Conservation (phyloP, 23 tunicate species). For the Halocynthia roretzi region DNA sequence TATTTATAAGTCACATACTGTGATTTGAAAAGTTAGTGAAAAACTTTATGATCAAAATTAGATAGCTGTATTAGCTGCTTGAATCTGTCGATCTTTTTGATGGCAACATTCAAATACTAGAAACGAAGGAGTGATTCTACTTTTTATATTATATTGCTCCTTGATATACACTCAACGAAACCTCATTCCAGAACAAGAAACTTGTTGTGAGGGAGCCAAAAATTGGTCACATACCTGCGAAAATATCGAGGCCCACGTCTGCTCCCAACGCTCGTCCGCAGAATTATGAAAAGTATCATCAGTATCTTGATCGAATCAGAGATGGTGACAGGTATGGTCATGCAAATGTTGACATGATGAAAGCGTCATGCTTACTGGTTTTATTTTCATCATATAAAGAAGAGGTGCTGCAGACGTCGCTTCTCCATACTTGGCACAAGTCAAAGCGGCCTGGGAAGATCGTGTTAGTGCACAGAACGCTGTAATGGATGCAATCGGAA, state of each 20-base stretch:
- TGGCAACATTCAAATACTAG: too few relatives aligned
- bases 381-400: constrained; percentile 6
- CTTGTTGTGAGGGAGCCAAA: not conserved
- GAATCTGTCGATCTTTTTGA: too few relatives aligned
- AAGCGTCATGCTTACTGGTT: not conserved
- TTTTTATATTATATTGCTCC: too few relatives aligned
- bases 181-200: constrained; percentile 5
- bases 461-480: constrained; percentile 54
- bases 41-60: too few relatives aligned
- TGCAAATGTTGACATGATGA: not conserved
- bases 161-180: too few relatives aligned
- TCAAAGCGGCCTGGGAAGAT: constrained; percentile 83
- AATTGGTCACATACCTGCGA: not conserved
- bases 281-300: constrained; percentile 70
- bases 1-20: too few relatives aligned
- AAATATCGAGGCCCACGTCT: constrained; percentile 53
- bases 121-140: too few relatives aligned
- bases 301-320: constrained; percentile 52
- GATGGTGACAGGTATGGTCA: constrained; percentile 40
- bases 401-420: constrained; percentile 32
- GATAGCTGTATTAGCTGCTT: too few relatives aligned
- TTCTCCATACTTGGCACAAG: constrained; percentile 40
- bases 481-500: constrained; percentile 42
- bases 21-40: too few relatives aligned
- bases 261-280: constrained; percentile 41